Conservation (phyloP, 2,888 invertebrate genomes). For the Pristionchus japonicus region DNA sequence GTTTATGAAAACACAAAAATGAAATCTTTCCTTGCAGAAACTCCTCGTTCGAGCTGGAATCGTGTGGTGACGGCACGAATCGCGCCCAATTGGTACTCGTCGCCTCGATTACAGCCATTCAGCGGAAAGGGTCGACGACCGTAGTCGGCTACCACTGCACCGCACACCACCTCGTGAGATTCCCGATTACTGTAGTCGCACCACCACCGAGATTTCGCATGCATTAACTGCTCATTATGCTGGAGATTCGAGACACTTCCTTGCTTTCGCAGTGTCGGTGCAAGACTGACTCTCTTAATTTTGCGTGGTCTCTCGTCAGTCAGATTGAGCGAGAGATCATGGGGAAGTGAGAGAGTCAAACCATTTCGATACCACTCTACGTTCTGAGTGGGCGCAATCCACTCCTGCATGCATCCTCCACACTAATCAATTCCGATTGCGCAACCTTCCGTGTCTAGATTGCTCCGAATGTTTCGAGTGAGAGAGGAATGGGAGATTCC, state of each 20-base stretch:
- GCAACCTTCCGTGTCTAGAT: slow-evolving; percentile 23
- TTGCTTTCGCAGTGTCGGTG: too few species aligned
- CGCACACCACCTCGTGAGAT: slow-evolving; percentile 40
- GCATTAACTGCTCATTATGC: neutral
- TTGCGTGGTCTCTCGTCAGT: too few species aligned
- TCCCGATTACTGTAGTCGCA: neutral
- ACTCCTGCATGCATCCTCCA: neutral
- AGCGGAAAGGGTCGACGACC: slow-evolving; percentile 25
- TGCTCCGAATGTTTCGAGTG: neutral
- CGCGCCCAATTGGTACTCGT: slow-evolving; percentile 44
- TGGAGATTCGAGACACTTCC: neutral
- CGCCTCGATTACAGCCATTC: slow-evolving; percentile 41
- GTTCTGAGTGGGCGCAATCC: neutral
- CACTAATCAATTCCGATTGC: neutral
- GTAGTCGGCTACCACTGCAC: slow-evolving; percentile 33
- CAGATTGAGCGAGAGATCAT: too few species aligned
- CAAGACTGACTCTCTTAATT: too few species aligned
- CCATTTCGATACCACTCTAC: neutral
- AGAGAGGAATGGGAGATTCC: neutral
- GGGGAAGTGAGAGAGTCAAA: too few species aligned
- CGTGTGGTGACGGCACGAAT: neutral
- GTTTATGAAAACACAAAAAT: too few species aligned
- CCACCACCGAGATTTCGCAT: neutral
- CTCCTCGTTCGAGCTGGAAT: slow-evolving; percentile 46
- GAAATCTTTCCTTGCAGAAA: slow-evolving; percentile 9